Percentiles rank a stretch among this genome's conserved stretches.
Conservation (phyloP, 2,113 vertebrate genomes). For the Cebus imitator region DNA sequence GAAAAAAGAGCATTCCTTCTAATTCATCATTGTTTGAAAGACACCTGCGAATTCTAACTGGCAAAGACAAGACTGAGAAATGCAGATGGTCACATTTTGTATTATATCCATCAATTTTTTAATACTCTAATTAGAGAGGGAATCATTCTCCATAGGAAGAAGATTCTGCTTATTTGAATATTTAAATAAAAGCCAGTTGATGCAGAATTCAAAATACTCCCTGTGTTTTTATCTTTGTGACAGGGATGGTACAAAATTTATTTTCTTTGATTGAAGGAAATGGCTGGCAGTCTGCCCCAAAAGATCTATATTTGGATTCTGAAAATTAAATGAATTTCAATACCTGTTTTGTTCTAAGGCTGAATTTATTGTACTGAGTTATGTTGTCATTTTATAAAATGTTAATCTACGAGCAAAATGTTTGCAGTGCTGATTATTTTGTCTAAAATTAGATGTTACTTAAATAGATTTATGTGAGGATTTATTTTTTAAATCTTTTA, state of each 20-base stretch:
- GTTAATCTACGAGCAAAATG: constrained; percentile 5
- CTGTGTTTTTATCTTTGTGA: not conserved
- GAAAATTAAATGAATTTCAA: constrained; percentile 57
- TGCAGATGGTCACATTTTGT: constrained; percentile 80
- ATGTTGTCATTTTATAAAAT: constrained; percentile 4
- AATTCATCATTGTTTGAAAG: constrained; percentile 86
- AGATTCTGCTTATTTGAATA: constrained; percentile 63
- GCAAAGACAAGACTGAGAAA: constrained; percentile 79
- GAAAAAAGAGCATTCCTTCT: constrained; percentile 75
- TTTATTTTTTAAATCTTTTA: not conserved
- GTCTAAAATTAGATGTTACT: constrained; percentile 28
- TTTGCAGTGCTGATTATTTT: constrained; percentile 17
- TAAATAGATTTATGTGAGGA: not conserved
- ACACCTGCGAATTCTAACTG: constrained; percentile 78
- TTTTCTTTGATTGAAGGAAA: constrained; percentile 59
- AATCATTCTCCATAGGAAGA: constrained; percentile 53
- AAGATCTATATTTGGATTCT: constrained; percentile 47
- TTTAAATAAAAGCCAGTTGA: constrained; percentile 51
- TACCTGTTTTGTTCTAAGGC: constrained; percentile 24
- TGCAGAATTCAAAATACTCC: constrained; percentile 18
- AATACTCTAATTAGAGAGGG: constrained; percentile 65
- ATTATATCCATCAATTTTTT: constrained; percentile 73
- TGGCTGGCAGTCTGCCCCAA: constrained; percentile 36
- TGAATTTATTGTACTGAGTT: constrained; percentile 20
- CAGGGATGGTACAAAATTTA: not conserved